phyloP scores from a whole-genome alignment of 2,888 invertebrate species.

The Caenorhabditis drosophilae region DNA sequence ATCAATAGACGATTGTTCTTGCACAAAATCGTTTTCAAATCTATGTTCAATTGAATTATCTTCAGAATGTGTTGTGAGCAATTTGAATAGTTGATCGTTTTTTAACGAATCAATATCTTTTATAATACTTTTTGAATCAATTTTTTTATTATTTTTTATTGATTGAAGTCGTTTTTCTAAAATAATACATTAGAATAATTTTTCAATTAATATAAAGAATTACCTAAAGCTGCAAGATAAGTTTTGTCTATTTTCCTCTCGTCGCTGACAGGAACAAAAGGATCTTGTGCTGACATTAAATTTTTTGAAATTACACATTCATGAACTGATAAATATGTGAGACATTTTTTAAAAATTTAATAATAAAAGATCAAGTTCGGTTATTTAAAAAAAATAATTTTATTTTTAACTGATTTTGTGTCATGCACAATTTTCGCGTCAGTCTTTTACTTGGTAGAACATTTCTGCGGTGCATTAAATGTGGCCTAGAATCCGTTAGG shows the following conservation, averaged over 20 bases:
- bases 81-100: slow-evolving; percentile 34
- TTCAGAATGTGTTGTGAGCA: slow-evolving; percentile 7
- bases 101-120: slow-evolving; percentile 35
- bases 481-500: too few species aligned
- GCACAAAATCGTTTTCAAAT: slow-evolving; percentile 51
- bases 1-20: slow-evolving; percentile 21
- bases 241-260: slow-evolving; percentile 17
- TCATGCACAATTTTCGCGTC: too few species aligned
- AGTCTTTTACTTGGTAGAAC: too few species aligned
- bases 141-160: slow-evolving; percentile 30
- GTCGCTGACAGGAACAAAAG: slow-evolving; percentile 21
- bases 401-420: too few species aligned
- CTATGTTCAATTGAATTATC: slow-evolving; percentile 9
- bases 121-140: slow-evolving; percentile 28
- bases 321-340: too few species aligned
- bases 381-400: too few species aligned
- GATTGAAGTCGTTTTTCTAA: slow-evolving; percentile 37
- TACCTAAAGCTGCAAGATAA: slow-evolving; percentile 32
- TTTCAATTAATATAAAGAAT: neutral
- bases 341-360: too few species aligned
- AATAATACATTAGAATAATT: neutral
- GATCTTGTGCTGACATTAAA: slow-evolving; percentile 3
- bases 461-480: too few species aligned
- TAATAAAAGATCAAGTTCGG: too few species aligned
- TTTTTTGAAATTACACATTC: too few species aligned